These are phyloP conservation scores for Carcinoscorpius rotundicauda DNA, from an alignment of 1,140 invertebrate genomes.

Conservation along the genomic window DNA sequence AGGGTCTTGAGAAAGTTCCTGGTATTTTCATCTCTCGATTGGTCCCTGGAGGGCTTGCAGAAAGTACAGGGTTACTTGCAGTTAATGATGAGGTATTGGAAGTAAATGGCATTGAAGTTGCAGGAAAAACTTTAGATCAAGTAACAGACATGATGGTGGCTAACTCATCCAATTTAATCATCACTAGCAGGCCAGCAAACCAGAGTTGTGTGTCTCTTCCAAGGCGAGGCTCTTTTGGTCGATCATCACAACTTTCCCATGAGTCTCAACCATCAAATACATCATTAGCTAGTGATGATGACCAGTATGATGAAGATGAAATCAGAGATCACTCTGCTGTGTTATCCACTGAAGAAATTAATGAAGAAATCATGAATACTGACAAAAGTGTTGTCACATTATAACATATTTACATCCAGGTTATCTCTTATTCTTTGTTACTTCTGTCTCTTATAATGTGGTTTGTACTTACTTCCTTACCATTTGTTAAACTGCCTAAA, in stretches of 20 bases:
- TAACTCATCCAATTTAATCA: slow-evolving; percentile 96
- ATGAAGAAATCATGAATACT: slow-evolving; percentile 4
- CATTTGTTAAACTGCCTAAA: too few species aligned
- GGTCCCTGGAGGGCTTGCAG: slow-evolving; percentile 54
- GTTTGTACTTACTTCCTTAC: too few species aligned
- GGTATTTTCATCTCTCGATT: slow-evolving; percentile 91
- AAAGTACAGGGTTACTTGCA: slow-evolving; percentile 90
- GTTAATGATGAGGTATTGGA: slow-evolving; percentile 99
- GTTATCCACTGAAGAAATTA: slow-evolving; percentile 9
- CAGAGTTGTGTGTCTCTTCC: slow-evolving; percentile 46
- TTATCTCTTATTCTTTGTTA: too few species aligned
- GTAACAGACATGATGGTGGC: slow-evolving; percentile 99
- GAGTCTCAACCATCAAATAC: slow-evolving; percentile 46
- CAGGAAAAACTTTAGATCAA: slow-evolving; percentile 95
- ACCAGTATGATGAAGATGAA: slow-evolving; percentile 41
- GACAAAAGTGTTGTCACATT: slow-evolving; percentile 22
- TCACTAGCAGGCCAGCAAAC: slow-evolving; percentile 94
- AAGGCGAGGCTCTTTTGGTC: slow-evolving; percentile 53
- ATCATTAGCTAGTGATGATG: slow-evolving; percentile 27
- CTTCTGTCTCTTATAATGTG: too few species aligned
- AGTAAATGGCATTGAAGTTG: slow-evolving; percentile 99
- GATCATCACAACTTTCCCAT: slow-evolving; percentile 59
- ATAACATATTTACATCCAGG: slow-evolving; percentile 1
- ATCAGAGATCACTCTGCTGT: slow-evolving; percentile 55
- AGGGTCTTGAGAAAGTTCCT: slow-evolving; percentile 74